Evolutionary conservation across 1,140 invertebrate species (phyloP).

Genomic region (Drosophila mauritiana): DNA sequence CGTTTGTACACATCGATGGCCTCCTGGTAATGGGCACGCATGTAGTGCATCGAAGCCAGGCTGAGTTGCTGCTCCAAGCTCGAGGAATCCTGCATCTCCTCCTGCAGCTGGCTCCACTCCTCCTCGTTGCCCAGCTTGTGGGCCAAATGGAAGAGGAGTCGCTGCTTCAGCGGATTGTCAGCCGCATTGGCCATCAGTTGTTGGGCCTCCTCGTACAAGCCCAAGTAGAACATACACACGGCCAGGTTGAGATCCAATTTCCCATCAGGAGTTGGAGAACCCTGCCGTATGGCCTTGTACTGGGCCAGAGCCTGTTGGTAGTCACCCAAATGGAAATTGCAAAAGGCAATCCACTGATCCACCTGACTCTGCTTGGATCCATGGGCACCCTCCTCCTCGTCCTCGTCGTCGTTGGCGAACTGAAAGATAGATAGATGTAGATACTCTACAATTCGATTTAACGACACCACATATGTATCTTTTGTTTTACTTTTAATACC

Average conservation of each 20-base stretch:
- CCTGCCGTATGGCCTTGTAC: slow-evolving; percentile 86
- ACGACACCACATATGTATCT: no score
- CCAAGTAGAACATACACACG: slow-evolving; percentile 98
- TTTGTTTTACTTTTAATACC: background rate
- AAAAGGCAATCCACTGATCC: slow-evolving; percentile 96
- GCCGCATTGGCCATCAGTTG: slow-evolving; percentile 86
- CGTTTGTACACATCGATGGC: slow-evolving; percentile 99
- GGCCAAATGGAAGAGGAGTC: slow-evolving; percentile 96
- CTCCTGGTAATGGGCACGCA: slow-evolving; percentile 98
- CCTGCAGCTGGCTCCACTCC: slow-evolving; percentile 92
- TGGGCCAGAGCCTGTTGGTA: slow-evolving; percentile 94
- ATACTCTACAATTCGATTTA: background rate
- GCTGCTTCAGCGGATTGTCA: slow-evolving; percentile 88
- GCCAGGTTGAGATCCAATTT: slow-evolving; percentile 92
- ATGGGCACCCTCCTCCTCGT: slow-evolving; percentile 86
- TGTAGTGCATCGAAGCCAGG: slow-evolving; percentile 97
- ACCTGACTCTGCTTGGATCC: slow-evolving; percentile 86
- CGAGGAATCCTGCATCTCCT: slow-evolving; percentile 94
- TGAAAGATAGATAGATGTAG: slow-evolving; percentile 3
- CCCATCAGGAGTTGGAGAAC: slow-evolving; percentile 56
- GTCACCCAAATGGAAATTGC: slow-evolving; percentile 97
- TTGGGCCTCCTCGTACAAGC: slow-evolving; percentile 90
- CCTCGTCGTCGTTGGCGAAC: slow-evolving; percentile 84
- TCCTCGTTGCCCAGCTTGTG: slow-evolving; percentile 97
- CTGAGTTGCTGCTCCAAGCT: slow-evolving; percentile 97